A percentile compares a stretch with the other conserved stretches of the same genome.
These are phyloP conservation scores for Hirudo medicinalis DNA, from an alignment of 1,140 invertebrate genomes.

Conservation along the genomic window DNA sequence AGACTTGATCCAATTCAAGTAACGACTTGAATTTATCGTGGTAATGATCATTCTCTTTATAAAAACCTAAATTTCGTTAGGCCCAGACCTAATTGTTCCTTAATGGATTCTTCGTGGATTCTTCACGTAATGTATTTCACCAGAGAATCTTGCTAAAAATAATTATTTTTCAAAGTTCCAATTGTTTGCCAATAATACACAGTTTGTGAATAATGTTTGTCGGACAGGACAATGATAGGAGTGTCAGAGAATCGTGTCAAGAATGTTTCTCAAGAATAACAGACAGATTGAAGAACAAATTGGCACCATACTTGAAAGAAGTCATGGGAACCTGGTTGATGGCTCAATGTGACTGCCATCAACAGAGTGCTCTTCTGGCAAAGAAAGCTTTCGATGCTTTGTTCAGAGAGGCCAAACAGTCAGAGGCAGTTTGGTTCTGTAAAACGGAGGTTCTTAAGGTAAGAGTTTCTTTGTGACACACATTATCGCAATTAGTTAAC, in stretches of 20 bases:
- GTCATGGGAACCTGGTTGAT: constrained; percentile 53
- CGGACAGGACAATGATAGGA: constrained; percentile 55
- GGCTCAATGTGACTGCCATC: constrained; percentile 64
- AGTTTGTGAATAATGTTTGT: constrained; percentile 12
- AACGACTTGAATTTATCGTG: too few species aligned
- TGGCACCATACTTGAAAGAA: constrained; percentile 63
- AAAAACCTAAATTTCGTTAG: too few species aligned
- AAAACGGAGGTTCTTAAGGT: constrained; percentile 57
- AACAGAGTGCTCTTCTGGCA: constrained; percentile 61
- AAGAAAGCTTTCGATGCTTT: constrained; percentile 52
- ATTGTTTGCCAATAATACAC: neutral
- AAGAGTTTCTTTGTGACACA: constrained; percentile 16
- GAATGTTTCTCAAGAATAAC: constrained; percentile 53
- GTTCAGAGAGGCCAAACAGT: constrained; percentile 56
- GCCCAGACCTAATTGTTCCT: too few species aligned
- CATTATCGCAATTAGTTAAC: neutral
- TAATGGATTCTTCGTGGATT: too few species aligned
- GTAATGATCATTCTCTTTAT: too few species aligned
- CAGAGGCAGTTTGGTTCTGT: constrained; percentile 60
- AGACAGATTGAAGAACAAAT: constrained; percentile 52
- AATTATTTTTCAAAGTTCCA: neutral
- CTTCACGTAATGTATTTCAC: neutral
- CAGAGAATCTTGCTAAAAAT: neutral
- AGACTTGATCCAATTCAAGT: neutral
- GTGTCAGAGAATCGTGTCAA: constrained; percentile 57